A percentile compares a stretch with the other conserved stretches of the same genome.
phyloP scores from a whole-genome alignment of 2,113 vertebrate genomes.

The Acrocephalus arundinaceus region DNA sequence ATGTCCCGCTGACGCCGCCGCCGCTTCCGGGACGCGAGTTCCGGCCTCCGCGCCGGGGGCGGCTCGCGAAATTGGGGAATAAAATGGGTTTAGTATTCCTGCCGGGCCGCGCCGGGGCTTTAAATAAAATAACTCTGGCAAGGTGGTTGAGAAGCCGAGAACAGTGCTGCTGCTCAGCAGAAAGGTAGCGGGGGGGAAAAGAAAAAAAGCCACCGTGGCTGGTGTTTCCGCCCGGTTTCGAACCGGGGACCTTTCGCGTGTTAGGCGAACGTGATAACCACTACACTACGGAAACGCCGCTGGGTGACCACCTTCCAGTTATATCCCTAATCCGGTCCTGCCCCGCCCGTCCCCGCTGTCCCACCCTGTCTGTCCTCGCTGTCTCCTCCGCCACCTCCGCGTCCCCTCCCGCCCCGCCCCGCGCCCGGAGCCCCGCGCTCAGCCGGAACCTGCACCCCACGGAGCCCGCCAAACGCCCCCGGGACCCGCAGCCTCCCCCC shows the following conservation, averaged over 20 bases:
- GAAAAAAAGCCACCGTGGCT: fast-evolving
- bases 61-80: too few species aligned
- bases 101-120: background rate
- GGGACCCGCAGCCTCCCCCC: background rate
- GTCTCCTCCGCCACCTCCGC: fast-evolving
- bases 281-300: background rate
- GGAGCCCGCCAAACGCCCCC: fast-evolving
- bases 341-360: fast-evolving
- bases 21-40: background rate
- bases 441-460: fast-evolving
- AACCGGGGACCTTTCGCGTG: background rate
- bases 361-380: fast-evolving
- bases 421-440: fast-evolving
- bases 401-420: fast-evolving
- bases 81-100: fast-evolving
- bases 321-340: fast-evolving
- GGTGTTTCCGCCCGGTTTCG: background rate
- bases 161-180: fast-evolving
- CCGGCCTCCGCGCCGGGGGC: background rate
- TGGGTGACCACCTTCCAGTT: background rate
- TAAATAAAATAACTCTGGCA: background rate
- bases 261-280: conserved; percentile 12
- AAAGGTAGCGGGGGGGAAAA: too few species aligned
- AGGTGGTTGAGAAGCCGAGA: fast-evolving
- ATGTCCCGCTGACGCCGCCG: conserved; percentile 22